Percentiles rank a stretch among this genome's conserved stretches.
Evolutionary conservation across 1,140 invertebrate genomes (phyloP).

Genomic region (Epicauta chinensis): DNA sequence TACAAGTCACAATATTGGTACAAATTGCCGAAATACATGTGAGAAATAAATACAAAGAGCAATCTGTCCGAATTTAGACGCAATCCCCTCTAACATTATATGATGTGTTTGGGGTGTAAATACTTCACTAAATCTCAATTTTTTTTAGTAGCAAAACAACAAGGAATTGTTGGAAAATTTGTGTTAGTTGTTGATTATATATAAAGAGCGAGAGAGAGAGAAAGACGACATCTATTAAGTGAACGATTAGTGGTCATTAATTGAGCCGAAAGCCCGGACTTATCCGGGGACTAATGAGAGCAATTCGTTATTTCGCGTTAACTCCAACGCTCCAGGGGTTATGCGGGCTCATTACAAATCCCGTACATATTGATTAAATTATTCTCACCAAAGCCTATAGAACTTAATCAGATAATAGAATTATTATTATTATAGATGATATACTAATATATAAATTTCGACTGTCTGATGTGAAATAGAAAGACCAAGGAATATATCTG

Average conservation of each 20-base stretch:
- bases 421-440: too few relatives aligned
- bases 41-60: conserved; percentile 35
- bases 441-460: too few relatives aligned
- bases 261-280: conserved; percentile 12
- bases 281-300: conserved; percentile 15
- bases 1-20: conserved; percentile 29
- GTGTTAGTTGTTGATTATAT: too few relatives aligned
- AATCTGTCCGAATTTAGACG: conserved; percentile 32
- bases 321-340: background rate
- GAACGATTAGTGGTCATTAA: conserved; percentile 17
- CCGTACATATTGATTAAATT: conserved; percentile 14
- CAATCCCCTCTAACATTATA: conserved; percentile 24
- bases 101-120: background rate
- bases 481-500: too few relatives aligned
- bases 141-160: background rate
- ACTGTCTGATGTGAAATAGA: too few relatives aligned
- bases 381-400: conserved; percentile 1
- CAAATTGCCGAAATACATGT: conserved; percentile 34
- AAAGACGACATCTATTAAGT: conserved; percentile 8
- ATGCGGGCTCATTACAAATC: conserved; percentile 14
- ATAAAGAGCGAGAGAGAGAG: too few relatives aligned
- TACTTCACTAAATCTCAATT: conserved; percentile 13
- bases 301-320: conserved; percentile 7
- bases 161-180: too few relatives aligned
- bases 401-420: background rate